Evolutionary conservation across 92 coral and sea anemone species (phyloP).

Genomic region (Pocillopora meandrina): DNA sequence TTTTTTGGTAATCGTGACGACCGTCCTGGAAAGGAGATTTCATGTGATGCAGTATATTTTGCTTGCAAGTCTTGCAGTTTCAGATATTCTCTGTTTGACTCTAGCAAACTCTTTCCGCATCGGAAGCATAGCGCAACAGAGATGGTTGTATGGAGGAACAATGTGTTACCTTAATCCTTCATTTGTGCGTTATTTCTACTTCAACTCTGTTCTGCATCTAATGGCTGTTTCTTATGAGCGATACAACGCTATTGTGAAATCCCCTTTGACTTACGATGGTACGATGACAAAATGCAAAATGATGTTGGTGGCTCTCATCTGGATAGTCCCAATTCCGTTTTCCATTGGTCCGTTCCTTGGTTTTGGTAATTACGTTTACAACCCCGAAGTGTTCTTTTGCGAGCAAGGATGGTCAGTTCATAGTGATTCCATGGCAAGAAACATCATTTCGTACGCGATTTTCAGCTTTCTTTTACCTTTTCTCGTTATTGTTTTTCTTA

Average conservation of each 20-base stretch:
- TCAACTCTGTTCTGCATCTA: constrained; percentile 11
- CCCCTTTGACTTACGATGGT: constrained; percentile 15
- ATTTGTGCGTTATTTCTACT: constrained; percentile 3
- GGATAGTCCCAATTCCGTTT: background rate
- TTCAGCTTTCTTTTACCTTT: background rate
- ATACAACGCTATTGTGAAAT: constrained; percentile 23
- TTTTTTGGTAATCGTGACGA: constrained; percentile 3
- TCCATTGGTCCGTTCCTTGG: constrained; percentile 3
- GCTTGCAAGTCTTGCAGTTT: constrained; percentile 6
- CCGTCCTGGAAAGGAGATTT: background rate
- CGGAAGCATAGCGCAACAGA: constrained; percentile 5
- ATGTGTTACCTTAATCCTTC: constrained; percentile 10
- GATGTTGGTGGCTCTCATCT: background rate
- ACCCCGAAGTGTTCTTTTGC: constrained; percentile 11
- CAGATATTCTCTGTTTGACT: constrained; percentile 4
- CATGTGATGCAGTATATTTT: constrained; percentile 7
- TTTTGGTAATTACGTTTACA: background rate
- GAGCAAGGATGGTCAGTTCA: background rate
- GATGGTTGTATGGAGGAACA: constrained; percentile 8
- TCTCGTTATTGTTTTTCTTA: background rate
- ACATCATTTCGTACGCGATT: background rate
- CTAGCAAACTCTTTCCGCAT: constrained; percentile 18
- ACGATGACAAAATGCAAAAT: background rate
- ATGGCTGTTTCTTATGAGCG: constrained; percentile 15
- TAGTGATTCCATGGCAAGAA: background rate